Percentiles rank a stretch among this genome's conserved stretches.
Conservation (phyloP, 2,113 vertebrate species). For the Sinocyclocheilus anshuiensis region DNA sequence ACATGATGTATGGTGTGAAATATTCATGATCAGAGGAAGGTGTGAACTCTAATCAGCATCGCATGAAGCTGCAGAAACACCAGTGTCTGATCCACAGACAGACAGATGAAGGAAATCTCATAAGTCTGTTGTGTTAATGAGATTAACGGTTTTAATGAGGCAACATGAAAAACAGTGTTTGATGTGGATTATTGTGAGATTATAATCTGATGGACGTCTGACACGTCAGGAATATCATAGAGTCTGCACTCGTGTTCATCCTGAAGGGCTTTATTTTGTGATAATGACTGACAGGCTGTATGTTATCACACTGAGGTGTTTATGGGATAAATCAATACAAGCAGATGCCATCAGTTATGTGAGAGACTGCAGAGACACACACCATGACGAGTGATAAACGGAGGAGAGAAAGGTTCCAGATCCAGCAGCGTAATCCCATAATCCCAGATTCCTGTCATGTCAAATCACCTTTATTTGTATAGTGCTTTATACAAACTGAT, state of each 20-base stretch:
- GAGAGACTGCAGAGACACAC: too few species aligned
- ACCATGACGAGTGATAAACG: too few species aligned
- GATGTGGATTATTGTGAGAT: background rate
- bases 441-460: too few species aligned
- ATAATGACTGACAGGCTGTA: background rate
- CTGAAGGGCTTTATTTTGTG: background rate
- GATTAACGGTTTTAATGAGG: background rate
- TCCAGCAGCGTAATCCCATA: too few species aligned
- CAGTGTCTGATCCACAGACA: background rate
- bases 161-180: background rate
- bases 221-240: background rate
- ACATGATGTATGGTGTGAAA: background rate
- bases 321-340: too few species aligned
- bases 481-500: too few species aligned
- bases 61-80: too few species aligned
- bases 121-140: background rate
- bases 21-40: background rate
- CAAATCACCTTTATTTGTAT: too few species aligned
- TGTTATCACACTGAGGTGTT: background rate
- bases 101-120: constrained; percentile 1
- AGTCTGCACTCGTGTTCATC: too few species aligned
- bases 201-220: background rate
- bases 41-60: background rate
- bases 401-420: too few species aligned
- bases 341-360: too few species aligned